Evolutionary conservation across 2,888 invertebrate species (phyloP).

Genomic region (Caenorhabditis japonica): DNA sequence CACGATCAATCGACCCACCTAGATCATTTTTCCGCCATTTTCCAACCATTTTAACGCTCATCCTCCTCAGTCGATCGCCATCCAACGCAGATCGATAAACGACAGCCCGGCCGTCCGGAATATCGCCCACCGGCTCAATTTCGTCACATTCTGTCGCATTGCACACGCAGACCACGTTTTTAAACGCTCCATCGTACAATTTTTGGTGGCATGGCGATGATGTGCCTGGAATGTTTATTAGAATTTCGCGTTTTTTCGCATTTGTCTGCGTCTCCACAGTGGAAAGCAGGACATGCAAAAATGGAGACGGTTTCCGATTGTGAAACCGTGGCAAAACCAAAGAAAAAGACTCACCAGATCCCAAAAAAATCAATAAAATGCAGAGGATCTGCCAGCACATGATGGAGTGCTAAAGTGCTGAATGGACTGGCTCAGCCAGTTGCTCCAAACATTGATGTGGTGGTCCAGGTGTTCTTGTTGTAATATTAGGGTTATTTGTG

Average conservation of each 20-base stretch:
- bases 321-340: no score
- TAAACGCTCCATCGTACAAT: conserved; percentile 36
- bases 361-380: not conserved
- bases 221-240: not conserved
- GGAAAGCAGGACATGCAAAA: no score
- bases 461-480: no score
- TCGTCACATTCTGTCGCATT: conserved; percentile 68
- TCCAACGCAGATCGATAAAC: conserved; percentile 52
- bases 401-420: not conserved
- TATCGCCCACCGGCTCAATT: conserved; percentile 34
- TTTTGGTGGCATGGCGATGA: conserved; percentile 9
- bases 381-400: not conserved
- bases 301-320: no score
- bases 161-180: conserved; percentile 64
- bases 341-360: not conserved
- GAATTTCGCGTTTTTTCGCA: no score
- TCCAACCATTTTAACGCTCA: conserved; percentile 12
- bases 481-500: no score
- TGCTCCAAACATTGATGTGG: no score
- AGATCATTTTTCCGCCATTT: conserved; percentile 3
- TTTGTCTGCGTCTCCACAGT: no score
- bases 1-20: no score
- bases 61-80: conserved; percentile 56
- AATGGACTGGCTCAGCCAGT: no score
- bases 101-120: conserved; percentile 42